phyloP scores from a whole-genome alignment of 2,797 vertebrate species.

The Clarias fuscus region DNA sequence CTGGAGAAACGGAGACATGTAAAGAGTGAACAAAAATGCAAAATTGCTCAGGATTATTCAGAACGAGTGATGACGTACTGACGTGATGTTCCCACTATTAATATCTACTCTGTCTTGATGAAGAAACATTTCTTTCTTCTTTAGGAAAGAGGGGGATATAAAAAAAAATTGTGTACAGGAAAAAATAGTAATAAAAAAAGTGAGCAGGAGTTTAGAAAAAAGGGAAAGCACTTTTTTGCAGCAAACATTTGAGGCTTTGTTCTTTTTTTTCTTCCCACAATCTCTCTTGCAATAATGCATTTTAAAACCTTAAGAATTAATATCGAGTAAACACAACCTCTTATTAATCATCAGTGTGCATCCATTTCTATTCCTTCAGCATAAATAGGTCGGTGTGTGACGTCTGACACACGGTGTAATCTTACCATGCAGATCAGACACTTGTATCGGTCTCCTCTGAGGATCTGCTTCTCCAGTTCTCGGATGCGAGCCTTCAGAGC shows the following conservation, averaged over 20 bases:
- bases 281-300: not conserved
- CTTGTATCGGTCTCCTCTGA: conserved; percentile 98
- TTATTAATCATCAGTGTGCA: not conserved
- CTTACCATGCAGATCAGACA: conserved; percentile 99
- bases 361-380: not conserved
- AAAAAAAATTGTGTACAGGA: not conserved
- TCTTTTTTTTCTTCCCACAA: not conserved
- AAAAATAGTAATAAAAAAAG: too few relatives aligned
- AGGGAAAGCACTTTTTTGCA: too few relatives aligned
- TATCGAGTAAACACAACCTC: not conserved
- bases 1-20: not conserved
- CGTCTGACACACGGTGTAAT: conserved; percentile 42
- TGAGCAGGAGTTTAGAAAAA: not conserved
- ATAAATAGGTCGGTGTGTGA: not conserved
- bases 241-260: not conserved
- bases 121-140: not conserved
- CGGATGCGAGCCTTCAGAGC: conserved; percentile 98
- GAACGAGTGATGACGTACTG: not conserved
- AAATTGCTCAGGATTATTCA: not conserved
- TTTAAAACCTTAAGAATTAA: not conserved
- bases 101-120: not conserved
- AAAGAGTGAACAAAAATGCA: conserved; percentile 1
- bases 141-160: not conserved
- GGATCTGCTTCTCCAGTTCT: conserved; percentile 97
- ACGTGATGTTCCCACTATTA: not conserved